Percentiles rank a stretch among this genome's conserved stretches.
These are phyloP conservation scores for Zoanthus solanderi DNA, from an alignment of 92 coral and sea anemone species.

Conservation along the genomic window DNA sequence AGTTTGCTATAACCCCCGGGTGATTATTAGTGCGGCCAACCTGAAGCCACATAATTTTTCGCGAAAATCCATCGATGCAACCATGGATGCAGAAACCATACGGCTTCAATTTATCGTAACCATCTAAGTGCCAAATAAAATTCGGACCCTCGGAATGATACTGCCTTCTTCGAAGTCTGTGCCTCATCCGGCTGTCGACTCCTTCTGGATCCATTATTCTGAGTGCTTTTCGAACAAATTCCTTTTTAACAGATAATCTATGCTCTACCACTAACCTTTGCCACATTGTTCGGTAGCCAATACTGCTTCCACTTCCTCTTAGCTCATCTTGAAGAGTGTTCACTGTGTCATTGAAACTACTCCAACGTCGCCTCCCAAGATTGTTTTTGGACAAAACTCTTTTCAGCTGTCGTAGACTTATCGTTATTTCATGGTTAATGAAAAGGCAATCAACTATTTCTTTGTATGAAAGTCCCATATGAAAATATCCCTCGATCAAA, in stretches of 20 bases:
- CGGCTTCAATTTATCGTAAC: conserved; percentile 36
- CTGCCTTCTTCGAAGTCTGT: conserved; percentile 39
- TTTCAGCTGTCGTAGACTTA: conserved; percentile 46
- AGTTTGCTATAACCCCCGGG: conserved; percentile 8
- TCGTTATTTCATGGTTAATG: conserved; percentile 14
- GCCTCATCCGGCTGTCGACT: conserved; percentile 30
- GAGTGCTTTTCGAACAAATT: conserved; percentile 4
- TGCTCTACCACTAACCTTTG: no score
- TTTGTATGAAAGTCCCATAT: conserved; percentile 48
- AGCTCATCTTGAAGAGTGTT: conserved; percentile 11
- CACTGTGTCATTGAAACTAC: conserved; percentile 14
- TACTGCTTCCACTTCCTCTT: background rate
- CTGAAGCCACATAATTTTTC: conserved; percentile 21
- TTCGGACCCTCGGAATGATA: conserved; percentile 37
- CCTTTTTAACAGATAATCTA: conserved; percentile 35
- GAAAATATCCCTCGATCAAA: conserved; percentile 47
- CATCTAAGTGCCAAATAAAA: conserved; percentile 43
- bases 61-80: conserved; percentile 7
- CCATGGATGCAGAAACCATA: conserved; percentile 45
- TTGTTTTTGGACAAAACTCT: conserved; percentile 19
- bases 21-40: conserved; percentile 31
- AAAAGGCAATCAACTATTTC: conserved; percentile 10
- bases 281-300: background rate
- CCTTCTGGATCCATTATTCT: conserved; percentile 42
- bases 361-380: conserved; percentile 5